Conservation (phyloP, 1,140 invertebrate genomes). For the Procambarus clarkii region DNA sequence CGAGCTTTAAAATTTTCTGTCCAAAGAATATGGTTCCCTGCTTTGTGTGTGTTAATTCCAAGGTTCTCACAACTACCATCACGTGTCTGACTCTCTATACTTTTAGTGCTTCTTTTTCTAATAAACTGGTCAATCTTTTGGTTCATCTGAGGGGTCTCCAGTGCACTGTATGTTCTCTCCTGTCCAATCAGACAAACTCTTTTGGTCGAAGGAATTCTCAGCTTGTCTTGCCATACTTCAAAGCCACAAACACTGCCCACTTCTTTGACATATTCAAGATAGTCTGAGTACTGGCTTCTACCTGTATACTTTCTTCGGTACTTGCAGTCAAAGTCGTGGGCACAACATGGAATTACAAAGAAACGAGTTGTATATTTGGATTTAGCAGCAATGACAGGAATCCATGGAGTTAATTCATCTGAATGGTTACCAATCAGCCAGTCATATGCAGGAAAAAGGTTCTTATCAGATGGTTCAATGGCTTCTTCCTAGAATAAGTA, state of each 20-base stretch:
- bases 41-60: background rate
- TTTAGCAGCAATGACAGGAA: conserved; percentile 92
- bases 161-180: conserved; percentile 76
- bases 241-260: conserved; percentile 88
- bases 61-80: background rate
- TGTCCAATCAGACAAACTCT: conserved; percentile 88
- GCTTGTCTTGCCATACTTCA: conserved; percentile 84
- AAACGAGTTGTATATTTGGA: conserved; percentile 81
- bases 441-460: conserved; percentile 86
- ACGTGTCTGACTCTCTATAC: background rate
- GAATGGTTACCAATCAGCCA: conserved; percentile 99
- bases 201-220: conserved; percentile 97
- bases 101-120: conserved; percentile 37
- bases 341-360: conserved; percentile 96
- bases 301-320: conserved; percentile 82
- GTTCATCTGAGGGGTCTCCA: conserved; percentile 72
- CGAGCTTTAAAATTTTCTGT: conserved; percentile 82
- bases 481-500: conserved; percentile 76
- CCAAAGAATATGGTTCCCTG: background rate
- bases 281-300: conserved; percentile 87
- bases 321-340: conserved; percentile 91
- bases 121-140: conserved; percentile 73
- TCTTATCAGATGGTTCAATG: conserved; percentile 83
- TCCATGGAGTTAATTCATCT: conserved; percentile 98
- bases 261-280: conserved; percentile 85